Conservation (phyloP, 2,888 invertebrate species). For the Elegia similella region DNA sequence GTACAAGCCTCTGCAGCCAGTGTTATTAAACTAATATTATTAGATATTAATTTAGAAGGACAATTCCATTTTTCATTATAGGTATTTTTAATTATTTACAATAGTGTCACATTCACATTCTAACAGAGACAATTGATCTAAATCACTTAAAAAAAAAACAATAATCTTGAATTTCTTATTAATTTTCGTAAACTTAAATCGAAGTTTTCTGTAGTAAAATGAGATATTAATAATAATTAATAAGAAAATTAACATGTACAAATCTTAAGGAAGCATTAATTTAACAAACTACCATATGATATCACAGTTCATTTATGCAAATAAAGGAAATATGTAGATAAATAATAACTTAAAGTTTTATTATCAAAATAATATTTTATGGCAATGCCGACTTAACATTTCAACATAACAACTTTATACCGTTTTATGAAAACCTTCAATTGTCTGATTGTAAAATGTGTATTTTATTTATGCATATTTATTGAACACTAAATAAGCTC, state of each 20-base stretch:
- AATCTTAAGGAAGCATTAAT: slow-evolving; percentile 64
- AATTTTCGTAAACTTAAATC: not conserved
- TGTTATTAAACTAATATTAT: slow-evolving; percentile 39
- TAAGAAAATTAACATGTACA: slow-evolving; percentile 25
- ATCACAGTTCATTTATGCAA: slow-evolving; percentile 82
- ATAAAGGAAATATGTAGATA: slow-evolving; percentile 56
- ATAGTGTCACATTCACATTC: slow-evolving; percentile 45
- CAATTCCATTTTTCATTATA: slow-evolving; percentile 69
- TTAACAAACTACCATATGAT: slow-evolving; percentile 75
- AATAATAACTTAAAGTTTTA: slow-evolving; percentile 27
- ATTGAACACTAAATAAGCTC: slow-evolving; percentile 14
- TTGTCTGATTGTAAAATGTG: slow-evolving; percentile 39
- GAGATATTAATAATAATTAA: not conserved
- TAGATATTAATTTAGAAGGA: slow-evolving; percentile 53
- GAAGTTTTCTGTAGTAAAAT: not conserved
- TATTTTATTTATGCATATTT: slow-evolving; percentile 21
- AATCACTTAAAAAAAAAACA: slow-evolving; percentile 27
- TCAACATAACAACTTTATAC: slow-evolving; percentile 33
- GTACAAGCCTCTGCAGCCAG: slow-evolving; percentile 64
- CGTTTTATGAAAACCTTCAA: slow-evolving; percentile 26
- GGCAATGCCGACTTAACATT: slow-evolving; percentile 30
- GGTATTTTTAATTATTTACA: slow-evolving; percentile 55
- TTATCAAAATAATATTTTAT: slow-evolving; percentile 14
- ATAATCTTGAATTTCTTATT: not conserved
- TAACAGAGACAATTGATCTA: slow-evolving; percentile 41